Base-by-base conservation (phyloP, 2,797 vertebrate genomes). In the Mus spretus region DNA sequence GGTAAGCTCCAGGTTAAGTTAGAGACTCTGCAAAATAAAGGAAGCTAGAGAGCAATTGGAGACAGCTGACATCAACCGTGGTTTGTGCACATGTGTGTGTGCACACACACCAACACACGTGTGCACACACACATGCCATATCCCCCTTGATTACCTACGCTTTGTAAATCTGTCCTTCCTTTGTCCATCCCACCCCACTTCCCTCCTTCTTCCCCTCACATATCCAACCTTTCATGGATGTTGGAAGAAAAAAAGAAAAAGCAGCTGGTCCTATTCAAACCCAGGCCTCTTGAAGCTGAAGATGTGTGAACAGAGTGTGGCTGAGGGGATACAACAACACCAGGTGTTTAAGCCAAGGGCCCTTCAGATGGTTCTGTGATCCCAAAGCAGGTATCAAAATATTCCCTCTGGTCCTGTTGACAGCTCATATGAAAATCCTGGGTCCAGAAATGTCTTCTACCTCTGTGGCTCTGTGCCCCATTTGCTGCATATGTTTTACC, bases 171-270 rank as follows among this genome's bases (percentile, higher is more conserved):
- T 8, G 19, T 10, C 22, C 40, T 47, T 40, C 57, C 44, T 50
- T 47, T 15, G 57, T 79, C n/a, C 70, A 61, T 90, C 24, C 34
- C 5, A 31, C 17, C 14, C 40, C 61, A 12, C 9, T 22, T 83
- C 7, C 57, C 22, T 63, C 15, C 2, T 4, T 80, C 84, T 87
- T 40, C 84, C 31, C 67, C 63, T 81, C 55, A 40, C 0, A 3
- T 57, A 77, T n/a, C 44, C 80, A 91, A 26, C 72, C 47, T 63
- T 47, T 70, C 2, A 8, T 40, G 80, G 40, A 93, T 59, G 28
- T 47, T 74, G 50, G 92, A 67, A 95, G 37, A 40, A 40, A 40
- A 89, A 93, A 67, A 50, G 8, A 55, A 75, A 82, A 96, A 94
- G 72, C 87, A 94, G n/a, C 59, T 40, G 53, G 63, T 82, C 53